Conservation (phyloP, 2,113 vertebrate genomes). For the Macrotis lagotis region DNA sequence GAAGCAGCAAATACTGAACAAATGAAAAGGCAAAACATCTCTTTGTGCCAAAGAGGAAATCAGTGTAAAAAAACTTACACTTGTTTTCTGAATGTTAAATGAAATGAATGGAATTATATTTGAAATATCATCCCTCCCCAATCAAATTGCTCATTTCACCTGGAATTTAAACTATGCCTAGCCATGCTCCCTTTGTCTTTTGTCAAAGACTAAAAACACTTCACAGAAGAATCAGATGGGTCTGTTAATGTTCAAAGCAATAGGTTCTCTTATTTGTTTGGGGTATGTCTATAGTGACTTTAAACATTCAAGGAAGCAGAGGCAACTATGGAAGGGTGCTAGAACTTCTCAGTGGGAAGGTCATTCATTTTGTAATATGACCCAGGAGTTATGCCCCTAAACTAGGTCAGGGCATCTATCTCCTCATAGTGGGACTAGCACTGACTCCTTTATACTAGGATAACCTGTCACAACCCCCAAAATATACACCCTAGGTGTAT, state of each 20-base stretch:
- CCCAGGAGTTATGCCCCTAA: neutral
- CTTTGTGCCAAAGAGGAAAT: slow-evolving; percentile 22
- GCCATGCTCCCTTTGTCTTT: neutral
- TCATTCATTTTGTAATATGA: neutral
- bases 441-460: neutral
- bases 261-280: neutral
- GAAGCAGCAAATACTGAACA: slow-evolving; percentile 29
- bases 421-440: neutral
- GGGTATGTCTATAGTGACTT: neutral
- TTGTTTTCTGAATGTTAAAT: slow-evolving; percentile 38
- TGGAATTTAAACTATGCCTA: neutral
- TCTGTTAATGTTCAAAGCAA: neutral
- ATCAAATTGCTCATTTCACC: neutral
- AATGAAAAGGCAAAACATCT: neutral
- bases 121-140: slow-evolving; percentile 24
- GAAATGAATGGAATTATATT: slow-evolving; percentile 26
- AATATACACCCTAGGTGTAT: neutral
- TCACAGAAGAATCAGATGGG: neutral
- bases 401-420: neutral
- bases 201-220: neutral
- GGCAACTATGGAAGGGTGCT: neutral
- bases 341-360: neutral
- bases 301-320: neutral
- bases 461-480: neutral
- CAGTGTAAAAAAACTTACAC: slow-evolving; percentile 7